Evolutionary conservation across 2,888 invertebrate genomes (phyloP), one percentile per base, ranked within the genome.

Genomic region (Byasa hedistus): DNA sequence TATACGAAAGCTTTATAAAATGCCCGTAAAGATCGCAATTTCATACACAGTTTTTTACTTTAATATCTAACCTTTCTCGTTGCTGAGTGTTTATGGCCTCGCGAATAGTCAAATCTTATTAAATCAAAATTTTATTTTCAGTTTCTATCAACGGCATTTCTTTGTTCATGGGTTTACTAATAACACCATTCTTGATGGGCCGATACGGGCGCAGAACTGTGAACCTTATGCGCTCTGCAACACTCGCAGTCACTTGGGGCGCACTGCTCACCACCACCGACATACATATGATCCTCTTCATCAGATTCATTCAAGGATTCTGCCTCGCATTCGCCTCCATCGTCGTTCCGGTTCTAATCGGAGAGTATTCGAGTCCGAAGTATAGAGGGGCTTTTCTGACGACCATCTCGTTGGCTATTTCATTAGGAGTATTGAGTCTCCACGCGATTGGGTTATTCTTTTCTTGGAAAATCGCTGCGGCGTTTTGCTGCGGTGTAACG

Each of bases 231-330:
- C 82, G 89, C 56, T 86, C 88, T 67, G 73, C 89, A 0, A 85
- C 92, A 0, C 86, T 87, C n/a, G 73, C 92, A 32, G 56, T 87
- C 3, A 93, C 93, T 3, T 94, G 94, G 94, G 51, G 12, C 24
- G 27, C 15, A 22, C 71, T 91, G 22, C 65, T 76, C 44, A 22
- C 66, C 0, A 32, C 65, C 3, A 54, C 62, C 10, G 78, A 87
- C 56, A 81, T 94, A 0, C 72, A 73, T 0, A 79, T 80, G n/a
- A 73, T 86, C 0, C 74, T 86, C 2, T 59, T 79, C 8, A 82
- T 80, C 3, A 77, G 85, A 52, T 73, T 81, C 22, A 72, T 85
- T 8, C 84, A 84, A 72, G 92, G 92, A 64, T 63, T 90, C 58
- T 79, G 87, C 64, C 83, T 87, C 69, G 94, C 94, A 1, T 78